Evolutionary conservation across 92 coral and sea anemone genomes (phyloP).

Genomic region (Parazoanthus darwini): DNA sequence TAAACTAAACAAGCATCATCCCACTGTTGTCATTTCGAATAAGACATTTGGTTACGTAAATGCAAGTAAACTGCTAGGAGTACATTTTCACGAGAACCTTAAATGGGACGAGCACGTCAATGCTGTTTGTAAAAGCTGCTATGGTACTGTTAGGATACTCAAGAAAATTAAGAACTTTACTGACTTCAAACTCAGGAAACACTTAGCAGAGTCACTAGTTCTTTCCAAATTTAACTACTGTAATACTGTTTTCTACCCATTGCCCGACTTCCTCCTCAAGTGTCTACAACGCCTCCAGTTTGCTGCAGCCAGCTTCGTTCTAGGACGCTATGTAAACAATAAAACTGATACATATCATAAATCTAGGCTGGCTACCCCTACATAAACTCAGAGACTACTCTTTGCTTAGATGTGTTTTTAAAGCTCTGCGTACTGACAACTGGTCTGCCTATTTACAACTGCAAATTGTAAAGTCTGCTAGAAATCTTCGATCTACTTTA

Average conservation of each 20-base stretch:
- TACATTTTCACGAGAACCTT: slow-evolving; percentile 20
- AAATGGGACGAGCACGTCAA: slow-evolving; percentile 39
- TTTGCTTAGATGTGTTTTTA: neutral
- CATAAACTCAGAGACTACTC: slow-evolving; percentile 5
- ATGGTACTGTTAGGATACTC: slow-evolving; percentile 20
- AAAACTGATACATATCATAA: slow-evolving; percentile 38
- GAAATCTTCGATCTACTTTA: slow-evolving; percentile 15
- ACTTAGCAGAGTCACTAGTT: slow-evolving; percentile 49
- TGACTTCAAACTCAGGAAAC: slow-evolving; percentile 41
- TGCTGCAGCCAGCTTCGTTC: slow-evolving; percentile 56
- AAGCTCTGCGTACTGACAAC: slow-evolving; percentile 4
- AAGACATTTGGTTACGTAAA: slow-evolving; percentile 19
- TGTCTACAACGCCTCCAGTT: slow-evolving; percentile 40
- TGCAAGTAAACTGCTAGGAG: slow-evolving; percentile 28
- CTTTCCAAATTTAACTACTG: slow-evolving; percentile 36
- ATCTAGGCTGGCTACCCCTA: slow-evolving; percentile 47
- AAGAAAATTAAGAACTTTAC: slow-evolving; percentile 32
- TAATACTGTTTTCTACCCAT: slow-evolving; percentile 36
- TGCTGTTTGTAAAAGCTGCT: slow-evolving; percentile 2
- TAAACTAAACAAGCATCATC: slow-evolving; percentile 12
- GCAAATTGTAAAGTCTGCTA: slow-evolving; percentile 24
- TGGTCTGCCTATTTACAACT: slow-evolving; percentile 10
- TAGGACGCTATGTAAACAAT: slow-evolving; percentile 44
- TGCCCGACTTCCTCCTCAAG: slow-evolving; percentile 40
- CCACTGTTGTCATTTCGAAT: slow-evolving; percentile 16